Percentiles rank a stretch among this genome's conserved stretches.
These are phyloP conservation scores for Pherbina coryleti DNA, from an alignment of 2,888 invertebrate genomes.

Conservation along the genomic window DNA sequence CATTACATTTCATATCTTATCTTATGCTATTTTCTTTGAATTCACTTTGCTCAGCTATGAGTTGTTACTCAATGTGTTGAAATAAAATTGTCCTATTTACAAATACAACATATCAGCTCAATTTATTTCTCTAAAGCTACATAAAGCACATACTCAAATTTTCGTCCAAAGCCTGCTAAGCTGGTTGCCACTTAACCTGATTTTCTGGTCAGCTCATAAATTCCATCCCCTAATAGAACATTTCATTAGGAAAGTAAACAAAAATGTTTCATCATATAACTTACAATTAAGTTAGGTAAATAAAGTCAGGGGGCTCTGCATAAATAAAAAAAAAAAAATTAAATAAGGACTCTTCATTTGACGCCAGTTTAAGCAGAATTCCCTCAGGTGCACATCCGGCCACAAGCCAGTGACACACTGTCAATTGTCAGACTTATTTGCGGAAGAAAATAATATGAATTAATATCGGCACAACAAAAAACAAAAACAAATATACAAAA, in stretches of 20 bases:
- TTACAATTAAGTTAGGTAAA: slow-evolving; percentile 30
- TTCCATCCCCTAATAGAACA: not conserved
- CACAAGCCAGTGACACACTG: not conserved
- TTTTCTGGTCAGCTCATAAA: not conserved
- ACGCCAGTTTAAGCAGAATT: slow-evolving; percentile 18
- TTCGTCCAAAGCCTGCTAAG: not conserved
- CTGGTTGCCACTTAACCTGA: not conserved
- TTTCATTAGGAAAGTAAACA: slow-evolving; percentile 36
- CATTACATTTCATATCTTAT: no score
- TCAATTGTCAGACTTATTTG: slow-evolving; percentile 37
- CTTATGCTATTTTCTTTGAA: no score
- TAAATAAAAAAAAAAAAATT: not conserved
- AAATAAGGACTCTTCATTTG: not conserved
- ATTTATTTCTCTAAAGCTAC: no score
- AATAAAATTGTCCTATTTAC: no score
- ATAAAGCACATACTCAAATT: no score
- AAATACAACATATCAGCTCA: no score
- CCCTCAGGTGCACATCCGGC: slow-evolving; percentile 34
- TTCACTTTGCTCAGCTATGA: no score
- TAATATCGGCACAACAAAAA: slow-evolving; percentile 45
- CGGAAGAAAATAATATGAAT: slow-evolving; percentile 62
- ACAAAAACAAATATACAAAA: slow-evolving; percentile 50
- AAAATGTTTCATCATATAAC: slow-evolving; percentile 33
- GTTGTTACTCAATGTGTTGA: no score
- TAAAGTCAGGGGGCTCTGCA: not conserved